Evolutionary conservation across 2,113 vertebrate species (phyloP), one percentile per base, ranked within the genome.

Genomic region (Hoplias malabaricus): DNA sequence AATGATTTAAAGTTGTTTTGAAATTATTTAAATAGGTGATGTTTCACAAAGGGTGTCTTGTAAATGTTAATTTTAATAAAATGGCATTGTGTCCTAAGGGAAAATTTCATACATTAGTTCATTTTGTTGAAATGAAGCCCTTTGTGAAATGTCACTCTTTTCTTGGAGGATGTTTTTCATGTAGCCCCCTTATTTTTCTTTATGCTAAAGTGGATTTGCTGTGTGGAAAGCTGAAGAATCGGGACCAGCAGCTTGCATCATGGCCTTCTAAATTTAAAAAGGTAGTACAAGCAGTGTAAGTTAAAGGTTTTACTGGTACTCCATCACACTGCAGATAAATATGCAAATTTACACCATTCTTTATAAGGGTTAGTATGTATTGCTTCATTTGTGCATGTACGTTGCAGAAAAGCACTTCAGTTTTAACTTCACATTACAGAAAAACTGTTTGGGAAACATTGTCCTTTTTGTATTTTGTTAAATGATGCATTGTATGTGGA

Each of bases 201-300:
- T 96, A 96, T 98, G 96, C 96, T 98, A 93, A 98, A 98, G 96
- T 98, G 97, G 95, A 98, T 95, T 95, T 96, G 92, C 96, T 95
- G 94, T 93, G 94, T 92, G 93, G 95, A 95, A 89, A 95, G 93
- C 93, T 89, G 96, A 97, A 96, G 96, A 97, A 92, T 92, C 95
- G 93, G 96, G 96, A 98, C 95, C 96, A 94, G 95, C 95, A 93
- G 94, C 95, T 94, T 94, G 91, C 94, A 94, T 93, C 96, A 92
- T 94, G 94, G 95, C 95, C 96, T 95, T 94, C 92, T 98, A 95
- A 96, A 92, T 96, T 95, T 94, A 93, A 94, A 94, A 97, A 98
- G 96, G 96, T 98, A 96, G 96, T 97, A 96, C 96, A 90, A 94
- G 92, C 92, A 91, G 95, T 93, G 93, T 89, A 86, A 87, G 86